Base-by-base conservation (phyloP, 2,113 vertebrate genomes). In the Saccopteryx bilineata region DNA sequence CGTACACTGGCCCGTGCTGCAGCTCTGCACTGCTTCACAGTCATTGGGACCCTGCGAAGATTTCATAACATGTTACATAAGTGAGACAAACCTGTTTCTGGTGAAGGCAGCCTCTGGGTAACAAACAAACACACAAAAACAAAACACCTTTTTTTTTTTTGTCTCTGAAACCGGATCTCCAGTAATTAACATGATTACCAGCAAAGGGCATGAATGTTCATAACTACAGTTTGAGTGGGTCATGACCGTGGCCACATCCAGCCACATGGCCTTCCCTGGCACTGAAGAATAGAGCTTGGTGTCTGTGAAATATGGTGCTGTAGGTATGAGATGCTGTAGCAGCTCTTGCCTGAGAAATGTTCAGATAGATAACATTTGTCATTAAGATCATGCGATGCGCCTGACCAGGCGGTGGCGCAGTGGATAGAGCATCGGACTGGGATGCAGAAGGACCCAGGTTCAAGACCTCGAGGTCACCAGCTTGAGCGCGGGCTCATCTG, bases 341-440 rank as follows among this genome's bases (percentile, higher is more conserved):
- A 90, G 19, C 69, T 94, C 46, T 50, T 96, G 54, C 69, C 87
- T 72, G 28, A 87, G 26, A 66, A 90, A 13, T 84, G 39, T 75
- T 91, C 75, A 76, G 18, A 58, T 88, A 71, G 7, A 39, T 71
- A 68, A 85, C 90, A 50, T 39, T 39, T 39, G 39, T 39, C 39
- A 39, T 39, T 93, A 93, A 91, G 81, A 66, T 65, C 65, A 3
- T 39, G 39, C 39, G 39, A 39, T 39, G 39, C 39, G 39, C 39
- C 39, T 39, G 39, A 39, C 39, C 39, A 39, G 39, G 39, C 39
- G 39, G 39, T 39, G 39, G 39, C 39, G 39, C 39, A 39, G 39
- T 39, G 39, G 39, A 39, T 39, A 39, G 39, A 39, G 39, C 39
- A 39, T 39, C 39, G 39, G 39, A 39, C 39, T 39, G 39, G 39